Evolutionary conservation across 2,888 invertebrate genomes (phyloP).

Genomic region (Drosophila lacicola): DNA sequence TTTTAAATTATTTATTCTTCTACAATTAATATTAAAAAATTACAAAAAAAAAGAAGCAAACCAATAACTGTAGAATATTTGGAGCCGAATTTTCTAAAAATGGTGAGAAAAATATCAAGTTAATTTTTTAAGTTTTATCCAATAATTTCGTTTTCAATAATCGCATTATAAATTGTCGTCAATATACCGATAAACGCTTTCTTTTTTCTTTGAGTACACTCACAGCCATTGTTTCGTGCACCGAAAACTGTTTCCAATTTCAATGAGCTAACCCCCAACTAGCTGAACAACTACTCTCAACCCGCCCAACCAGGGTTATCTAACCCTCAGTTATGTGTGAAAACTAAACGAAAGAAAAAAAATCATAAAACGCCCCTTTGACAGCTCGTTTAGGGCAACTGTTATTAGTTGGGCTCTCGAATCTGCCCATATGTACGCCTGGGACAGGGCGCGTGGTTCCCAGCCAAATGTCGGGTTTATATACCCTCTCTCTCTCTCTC

Average conservation of each 20-base stretch:
- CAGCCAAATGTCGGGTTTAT: slow-evolving; percentile 59
- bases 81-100: too few species aligned
- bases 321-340: slow-evolving; percentile 66
- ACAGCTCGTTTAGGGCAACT: slow-evolving; percentile 64
- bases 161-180: background rate
- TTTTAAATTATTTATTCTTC: too few species aligned
- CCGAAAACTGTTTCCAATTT: slow-evolving; percentile 77
- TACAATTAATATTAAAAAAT: background rate
- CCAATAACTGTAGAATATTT: too few species aligned
- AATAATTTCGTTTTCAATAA: background rate
- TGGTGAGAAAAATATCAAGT: too few species aligned
- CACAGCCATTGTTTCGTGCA: slow-evolving; percentile 62
- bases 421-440: slow-evolving; percentile 51
- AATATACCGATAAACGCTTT: background rate
- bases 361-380: slow-evolving; percentile 58
- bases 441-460: slow-evolving; percentile 67
- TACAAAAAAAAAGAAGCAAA: background rate
- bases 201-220: slow-evolving; percentile 29
- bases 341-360: slow-evolving; percentile 21
- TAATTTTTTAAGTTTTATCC: background rate
- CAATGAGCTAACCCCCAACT: slow-evolving; percentile 30
- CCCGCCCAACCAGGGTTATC: slow-evolving; percentile 51
- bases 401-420: slow-evolving; percentile 64
- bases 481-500: slow-evolving; percentile 6
- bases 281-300: slow-evolving; percentile 9